Evolutionary conservation across 2,797 vertebrate species (phyloP).

Genomic region (Antrozous pallidus): DNA sequence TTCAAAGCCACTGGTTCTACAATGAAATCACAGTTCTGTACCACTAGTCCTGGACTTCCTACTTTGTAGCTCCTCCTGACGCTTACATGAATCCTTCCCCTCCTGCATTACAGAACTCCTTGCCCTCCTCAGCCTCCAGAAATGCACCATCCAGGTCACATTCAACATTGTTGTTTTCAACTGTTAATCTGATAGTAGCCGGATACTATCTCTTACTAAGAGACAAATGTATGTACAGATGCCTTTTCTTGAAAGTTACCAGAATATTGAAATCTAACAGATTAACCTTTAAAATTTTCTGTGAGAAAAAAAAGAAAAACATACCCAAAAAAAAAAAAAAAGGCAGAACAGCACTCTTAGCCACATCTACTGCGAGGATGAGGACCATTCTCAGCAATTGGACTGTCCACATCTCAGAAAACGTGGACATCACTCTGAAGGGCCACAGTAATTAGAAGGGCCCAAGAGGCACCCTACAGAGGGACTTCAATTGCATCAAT

Average conservation of each 20-base stretch:
- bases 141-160: too few species aligned
- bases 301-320: background rate
- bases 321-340: background rate
- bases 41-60: too few species aligned
- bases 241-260: background rate
- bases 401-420: background rate
- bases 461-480: background rate
- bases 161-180: background rate
- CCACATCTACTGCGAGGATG: background rate
- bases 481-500: background rate
- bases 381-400: background rate
- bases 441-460: background rate
- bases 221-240: background rate
- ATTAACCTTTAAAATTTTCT: background rate
- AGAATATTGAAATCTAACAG: background rate
- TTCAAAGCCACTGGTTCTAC: slow-evolving; percentile 49
- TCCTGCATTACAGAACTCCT: too few species aligned
- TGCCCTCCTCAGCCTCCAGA: too few species aligned
- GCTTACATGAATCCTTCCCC: too few species aligned
- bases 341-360: background rate
- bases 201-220: background rate
- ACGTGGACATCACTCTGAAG: background rate
- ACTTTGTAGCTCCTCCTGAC: too few species aligned
- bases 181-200: background rate
- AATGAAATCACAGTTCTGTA: too few species aligned